Conservation (phyloP, 2,888 invertebrate species). For the Dorcus hopei region DNA sequence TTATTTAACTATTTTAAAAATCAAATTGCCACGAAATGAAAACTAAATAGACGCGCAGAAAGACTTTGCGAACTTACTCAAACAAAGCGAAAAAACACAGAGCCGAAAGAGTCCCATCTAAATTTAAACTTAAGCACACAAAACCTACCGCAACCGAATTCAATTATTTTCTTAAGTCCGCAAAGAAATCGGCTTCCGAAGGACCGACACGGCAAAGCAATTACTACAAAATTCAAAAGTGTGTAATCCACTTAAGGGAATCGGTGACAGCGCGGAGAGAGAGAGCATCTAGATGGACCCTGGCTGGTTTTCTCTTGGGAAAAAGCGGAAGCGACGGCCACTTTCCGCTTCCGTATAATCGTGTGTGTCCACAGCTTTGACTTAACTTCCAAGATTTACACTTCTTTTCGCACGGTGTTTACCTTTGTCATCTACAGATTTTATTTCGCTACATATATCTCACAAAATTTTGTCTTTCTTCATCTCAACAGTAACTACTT, state of each 20-base stretch:
- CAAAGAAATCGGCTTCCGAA: slow-evolving; percentile 28
- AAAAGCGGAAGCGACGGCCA: not conserved
- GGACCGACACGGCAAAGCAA: slow-evolving; percentile 37
- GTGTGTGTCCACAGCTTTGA: not conserved
- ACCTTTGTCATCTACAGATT: not conserved
- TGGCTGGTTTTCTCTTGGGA: not conserved
- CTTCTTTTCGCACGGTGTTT: not conserved
- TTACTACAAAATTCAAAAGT: slow-evolving; percentile 42
- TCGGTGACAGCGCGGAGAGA: slow-evolving; percentile 25
- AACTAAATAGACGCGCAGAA: no score
- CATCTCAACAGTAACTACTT: no score
- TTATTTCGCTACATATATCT: no score
- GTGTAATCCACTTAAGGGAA: slow-evolving; percentile 43
- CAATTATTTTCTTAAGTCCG: slow-evolving; percentile 26
- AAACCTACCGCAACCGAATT: slow-evolving; percentile 22
- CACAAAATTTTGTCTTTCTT: no score
- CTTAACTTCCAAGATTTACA: not conserved
- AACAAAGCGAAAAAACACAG: not conserved
- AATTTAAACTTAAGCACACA: slow-evolving; percentile 21
- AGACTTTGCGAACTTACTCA: not conserved
- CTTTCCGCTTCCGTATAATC: slow-evolving; percentile 3
- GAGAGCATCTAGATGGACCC: not conserved
- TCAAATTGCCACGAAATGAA: no score
- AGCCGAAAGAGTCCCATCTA: slow-evolving; percentile 2
- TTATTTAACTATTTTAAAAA: no score